Evolutionary conservation across 2,888 invertebrate species (phyloP).

Genomic region (Yponomeuta malinellus): DNA sequence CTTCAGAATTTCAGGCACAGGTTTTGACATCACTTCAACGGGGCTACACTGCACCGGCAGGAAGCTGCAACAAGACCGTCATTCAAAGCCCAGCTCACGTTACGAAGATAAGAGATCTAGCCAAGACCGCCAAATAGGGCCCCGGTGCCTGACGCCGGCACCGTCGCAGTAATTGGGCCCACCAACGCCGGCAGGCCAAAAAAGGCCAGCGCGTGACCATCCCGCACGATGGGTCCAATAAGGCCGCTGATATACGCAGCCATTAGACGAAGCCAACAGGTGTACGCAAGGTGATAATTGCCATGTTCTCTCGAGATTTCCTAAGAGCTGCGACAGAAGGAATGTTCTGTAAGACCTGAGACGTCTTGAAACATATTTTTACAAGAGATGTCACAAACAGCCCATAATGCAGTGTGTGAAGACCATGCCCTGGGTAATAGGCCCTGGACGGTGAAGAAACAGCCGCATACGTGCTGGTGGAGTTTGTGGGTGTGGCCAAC

Average conservation of each 20-base stretch:
- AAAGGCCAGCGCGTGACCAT: conserved; percentile 31
- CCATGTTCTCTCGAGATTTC: conserved; percentile 28
- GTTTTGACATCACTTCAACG: too few species aligned
- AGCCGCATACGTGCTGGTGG: too few species aligned
- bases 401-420: too few species aligned
- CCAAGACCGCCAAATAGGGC: conserved; percentile 26
- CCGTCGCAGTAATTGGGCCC: conserved; percentile 30
- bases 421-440: too few species aligned
- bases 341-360: too few species aligned
- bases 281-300: conserved; percentile 50
- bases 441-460: too few species aligned
- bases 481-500: too few species aligned
- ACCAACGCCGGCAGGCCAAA: conserved; percentile 21
- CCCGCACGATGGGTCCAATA: conserved; percentile 23
- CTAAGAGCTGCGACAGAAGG: too few species aligned
- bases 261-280: conserved; percentile 48
- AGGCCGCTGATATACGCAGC: conserved; percentile 28
- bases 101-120: conserved; percentile 19
- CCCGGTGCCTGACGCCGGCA: conserved; percentile 20
- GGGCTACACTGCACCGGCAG: not conserved
- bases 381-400: too few species aligned
- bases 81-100: not conserved
- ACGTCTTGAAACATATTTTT: too few species aligned
- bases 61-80: not conserved
- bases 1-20: too few species aligned